Evolutionary conservation across 2,888 invertebrate genomes (phyloP).

Genomic region (Mellilla xanthometata): DNA sequence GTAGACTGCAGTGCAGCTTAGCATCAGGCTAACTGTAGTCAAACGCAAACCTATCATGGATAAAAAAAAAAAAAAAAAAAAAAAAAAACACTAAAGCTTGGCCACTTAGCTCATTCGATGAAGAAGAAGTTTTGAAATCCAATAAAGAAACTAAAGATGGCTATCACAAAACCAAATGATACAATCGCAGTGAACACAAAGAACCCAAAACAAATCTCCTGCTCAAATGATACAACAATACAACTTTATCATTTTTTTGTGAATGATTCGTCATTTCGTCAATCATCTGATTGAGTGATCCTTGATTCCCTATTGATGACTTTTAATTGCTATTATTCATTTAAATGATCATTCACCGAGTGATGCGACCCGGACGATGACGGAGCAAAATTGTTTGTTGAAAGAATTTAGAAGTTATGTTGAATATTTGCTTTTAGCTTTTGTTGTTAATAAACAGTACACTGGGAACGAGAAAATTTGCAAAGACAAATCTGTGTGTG

Average conservation of each 20-base stretch:
- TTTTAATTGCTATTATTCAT: slow-evolving; percentile 56
- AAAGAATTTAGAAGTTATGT: background rate
- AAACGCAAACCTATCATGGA: no score
- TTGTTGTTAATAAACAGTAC: background rate
- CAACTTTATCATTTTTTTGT: slow-evolving; percentile 32
- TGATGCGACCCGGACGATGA: slow-evolving; percentile 44
- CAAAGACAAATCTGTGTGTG: no score
- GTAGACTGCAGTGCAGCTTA: no score
- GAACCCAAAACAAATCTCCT: slow-evolving; percentile 25
- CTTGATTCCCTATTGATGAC: slow-evolving; percentile 47
- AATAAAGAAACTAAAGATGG: background rate
- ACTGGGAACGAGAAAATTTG: no score
- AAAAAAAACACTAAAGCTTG: no score
- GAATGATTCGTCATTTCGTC: slow-evolving; percentile 45
- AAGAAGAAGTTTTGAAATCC: background rate
- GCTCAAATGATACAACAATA: slow-evolving; percentile 24
- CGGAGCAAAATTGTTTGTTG: slow-evolving; percentile 28
- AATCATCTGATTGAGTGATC: slow-evolving; percentile 42
- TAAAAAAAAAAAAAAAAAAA: no score
- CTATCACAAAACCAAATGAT: slow-evolving; percentile 4
- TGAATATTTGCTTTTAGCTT: slow-evolving; percentile 7
- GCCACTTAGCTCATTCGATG: no score
- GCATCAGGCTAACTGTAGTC: no score
- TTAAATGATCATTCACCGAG: slow-evolving; percentile 32
- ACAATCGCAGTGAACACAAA: slow-evolving; percentile 22